Evolutionary conservation across 1,140 invertebrate species (phyloP).

Genomic region (Psix sp.): DNA sequence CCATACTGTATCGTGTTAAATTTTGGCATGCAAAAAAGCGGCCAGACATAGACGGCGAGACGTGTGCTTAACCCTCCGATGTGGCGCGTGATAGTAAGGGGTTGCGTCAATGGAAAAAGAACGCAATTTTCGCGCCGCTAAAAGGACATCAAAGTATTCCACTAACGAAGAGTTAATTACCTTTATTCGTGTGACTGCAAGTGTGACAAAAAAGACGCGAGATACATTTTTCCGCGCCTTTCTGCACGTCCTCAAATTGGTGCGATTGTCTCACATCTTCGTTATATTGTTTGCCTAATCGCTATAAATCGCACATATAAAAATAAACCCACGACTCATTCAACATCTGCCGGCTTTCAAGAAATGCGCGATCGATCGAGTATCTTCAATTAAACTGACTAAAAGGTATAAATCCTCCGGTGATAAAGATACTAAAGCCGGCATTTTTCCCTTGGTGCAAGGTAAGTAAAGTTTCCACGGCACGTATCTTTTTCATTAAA

Average conservation of each 20-base stretch:
- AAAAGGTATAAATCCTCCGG: too few species aligned
- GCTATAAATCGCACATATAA: too few species aligned
- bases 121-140: constrained; percentile 31
- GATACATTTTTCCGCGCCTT: constrained; percentile 17
- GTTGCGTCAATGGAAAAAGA: constrained; percentile 21
- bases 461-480: constrained; percentile 33
- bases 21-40: constrained; percentile 7
- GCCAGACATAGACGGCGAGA: constrained; percentile 4
- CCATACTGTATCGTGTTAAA: constrained; percentile 12
- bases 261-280: constrained; percentile 26
- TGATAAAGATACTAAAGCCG: constrained; percentile 1
- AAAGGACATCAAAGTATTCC: constrained; percentile 54
- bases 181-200: constrained; percentile 35
- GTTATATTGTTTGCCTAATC: too few species aligned
- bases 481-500: constrained; percentile 49
- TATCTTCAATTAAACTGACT: too few species aligned
- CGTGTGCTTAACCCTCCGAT: constrained; percentile 28
- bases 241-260: constrained; percentile 13
- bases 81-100: constrained; percentile 9
- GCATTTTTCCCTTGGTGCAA: constrained; percentile 8
- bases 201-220: constrained; percentile 33
- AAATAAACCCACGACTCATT: too few species aligned
- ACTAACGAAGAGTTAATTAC: constrained; percentile 56
- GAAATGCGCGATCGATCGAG: too few species aligned
- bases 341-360: too few species aligned